phyloP scores from a whole-genome alignment of 2,888 invertebrate species.

The Melanotus villosus region DNA sequence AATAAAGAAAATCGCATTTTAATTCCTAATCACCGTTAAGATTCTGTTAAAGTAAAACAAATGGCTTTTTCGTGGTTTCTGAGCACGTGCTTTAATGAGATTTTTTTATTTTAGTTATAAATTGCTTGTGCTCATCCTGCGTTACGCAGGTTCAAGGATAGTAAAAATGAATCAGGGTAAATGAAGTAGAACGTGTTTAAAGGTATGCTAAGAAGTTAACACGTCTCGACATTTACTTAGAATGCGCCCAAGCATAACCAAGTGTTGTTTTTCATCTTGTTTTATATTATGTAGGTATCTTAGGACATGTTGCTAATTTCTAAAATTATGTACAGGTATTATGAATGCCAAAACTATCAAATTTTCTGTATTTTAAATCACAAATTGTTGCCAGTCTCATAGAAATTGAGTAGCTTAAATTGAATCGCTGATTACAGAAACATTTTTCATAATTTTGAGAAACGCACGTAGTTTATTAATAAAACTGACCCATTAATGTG shows the following conservation, averaged over 20 bases:
- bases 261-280: background rate
- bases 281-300: slow-evolving; percentile 4
- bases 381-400: no score
- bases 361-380: no score
- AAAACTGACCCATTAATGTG: no score
- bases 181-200: slow-evolving; percentile 21
- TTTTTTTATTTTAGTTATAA: background rate
- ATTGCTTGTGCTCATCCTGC: background rate
- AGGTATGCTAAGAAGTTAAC: background rate
- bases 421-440: no score
- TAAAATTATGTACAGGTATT: no score
- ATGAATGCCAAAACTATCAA: no score
- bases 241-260: slow-evolving; percentile 3
- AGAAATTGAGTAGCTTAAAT: no score
- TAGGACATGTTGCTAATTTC: no score
- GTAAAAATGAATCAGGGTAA: background rate
- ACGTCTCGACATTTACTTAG: slow-evolving; percentile 2
- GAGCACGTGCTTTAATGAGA: background rate
- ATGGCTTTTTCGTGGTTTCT: no score
- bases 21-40: background rate
- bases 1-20: background rate
- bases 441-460: no score
- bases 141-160: slow-evolving; percentile 17
- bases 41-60: no score
- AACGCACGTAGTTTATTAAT: no score